phyloP scores from a whole-genome alignment of 2,797 vertebrate species.

The Chaenodraco wilsoni region DNA sequence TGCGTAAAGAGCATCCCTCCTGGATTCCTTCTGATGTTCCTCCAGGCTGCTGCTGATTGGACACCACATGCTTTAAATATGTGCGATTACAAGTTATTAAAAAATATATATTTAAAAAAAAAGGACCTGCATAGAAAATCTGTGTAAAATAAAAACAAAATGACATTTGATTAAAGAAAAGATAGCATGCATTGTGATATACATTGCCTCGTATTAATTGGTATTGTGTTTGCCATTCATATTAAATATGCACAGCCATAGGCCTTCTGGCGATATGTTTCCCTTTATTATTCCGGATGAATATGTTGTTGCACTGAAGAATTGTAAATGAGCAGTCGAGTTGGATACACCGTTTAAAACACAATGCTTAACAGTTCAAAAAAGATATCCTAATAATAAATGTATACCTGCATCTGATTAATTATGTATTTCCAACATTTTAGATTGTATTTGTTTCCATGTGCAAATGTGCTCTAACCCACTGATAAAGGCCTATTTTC shows the following conservation, averaged over 20 bases:
- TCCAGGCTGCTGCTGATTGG: constrained; percentile 75
- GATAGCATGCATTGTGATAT: neutral
- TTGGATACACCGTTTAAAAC: constrained; percentile 5
- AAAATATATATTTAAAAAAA: constrained; percentile 1
- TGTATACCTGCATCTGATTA: neutral
- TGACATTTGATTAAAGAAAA: neutral
- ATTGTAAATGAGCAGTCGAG: constrained; percentile 21
- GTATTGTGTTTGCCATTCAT: constrained; percentile 41
- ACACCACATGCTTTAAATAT: constrained; percentile 60
- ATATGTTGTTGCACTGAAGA: constrained; percentile 38
- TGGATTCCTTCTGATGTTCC: constrained; percentile 70
- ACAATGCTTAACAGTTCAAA: neutral
- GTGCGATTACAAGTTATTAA: constrained; percentile 42
- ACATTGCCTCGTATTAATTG: constrained; percentile 50
- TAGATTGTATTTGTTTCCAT: neutral
- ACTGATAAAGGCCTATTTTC: neutral
- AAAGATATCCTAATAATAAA: neutral
- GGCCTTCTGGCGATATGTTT: constrained; percentile 59
- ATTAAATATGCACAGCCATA: constrained; percentile 49
- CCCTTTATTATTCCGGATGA: constrained; percentile 50
- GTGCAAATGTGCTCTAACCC: neutral
- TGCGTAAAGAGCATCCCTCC: constrained; percentile 72
- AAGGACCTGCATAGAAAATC: neutral
- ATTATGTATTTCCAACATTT: constrained; percentile 12
- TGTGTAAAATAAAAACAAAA: neutral